Percentiles rank a stretch among this genome's conserved stretches.
Evolutionary conservation across 2,888 invertebrate species (phyloP).

Genomic region (Didymodactylos carnosus): DNA sequence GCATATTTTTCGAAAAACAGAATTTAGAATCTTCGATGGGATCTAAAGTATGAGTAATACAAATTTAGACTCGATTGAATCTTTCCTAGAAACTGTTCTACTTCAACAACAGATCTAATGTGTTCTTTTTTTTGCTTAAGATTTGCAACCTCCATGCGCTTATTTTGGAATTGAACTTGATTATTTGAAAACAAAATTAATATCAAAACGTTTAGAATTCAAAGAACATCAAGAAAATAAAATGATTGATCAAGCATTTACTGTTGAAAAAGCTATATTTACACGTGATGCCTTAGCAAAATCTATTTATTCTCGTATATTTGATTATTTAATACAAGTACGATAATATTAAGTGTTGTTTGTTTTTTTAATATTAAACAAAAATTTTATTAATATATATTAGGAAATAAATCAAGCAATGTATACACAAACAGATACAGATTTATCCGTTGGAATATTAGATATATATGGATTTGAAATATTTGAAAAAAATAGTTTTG

Average conservation of each 20-base stretch:
- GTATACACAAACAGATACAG: constrained; percentile 37
- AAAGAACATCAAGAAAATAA: constrained; percentile 49
- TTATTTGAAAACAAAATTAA: constrained; percentile 41
- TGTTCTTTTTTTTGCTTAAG: constrained; percentile 29
- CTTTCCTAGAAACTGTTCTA: background rate
- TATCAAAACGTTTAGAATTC: constrained; percentile 45
- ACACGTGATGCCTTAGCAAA: constrained; percentile 48
- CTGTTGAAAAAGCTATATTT: constrained; percentile 45
- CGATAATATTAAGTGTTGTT: too few species aligned
- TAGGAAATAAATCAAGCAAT: constrained; percentile 47
- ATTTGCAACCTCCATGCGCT: constrained; percentile 44
- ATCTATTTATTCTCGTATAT: constrained; percentile 45
- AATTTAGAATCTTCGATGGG: background rate
- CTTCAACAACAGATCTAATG: too few species aligned
- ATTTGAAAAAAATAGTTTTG: constrained; percentile 49
- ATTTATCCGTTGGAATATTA: constrained; percentile 43
- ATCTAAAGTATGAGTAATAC: background rate
- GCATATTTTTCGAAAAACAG: too few species aligned
- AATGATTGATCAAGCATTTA: constrained; percentile 45
- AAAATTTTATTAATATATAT: constrained; percentile 21
- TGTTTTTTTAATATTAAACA: constrained; percentile 20
- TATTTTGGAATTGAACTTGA: constrained; percentile 43
- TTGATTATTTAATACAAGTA: constrained; percentile 44
- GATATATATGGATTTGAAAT: constrained; percentile 55
- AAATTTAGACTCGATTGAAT: background rate